Evolutionary conservation across 2,888 invertebrate genomes (phyloP), one percentile per base, ranked within the genome.

Genomic region (Alsophila aescularia): DNA sequence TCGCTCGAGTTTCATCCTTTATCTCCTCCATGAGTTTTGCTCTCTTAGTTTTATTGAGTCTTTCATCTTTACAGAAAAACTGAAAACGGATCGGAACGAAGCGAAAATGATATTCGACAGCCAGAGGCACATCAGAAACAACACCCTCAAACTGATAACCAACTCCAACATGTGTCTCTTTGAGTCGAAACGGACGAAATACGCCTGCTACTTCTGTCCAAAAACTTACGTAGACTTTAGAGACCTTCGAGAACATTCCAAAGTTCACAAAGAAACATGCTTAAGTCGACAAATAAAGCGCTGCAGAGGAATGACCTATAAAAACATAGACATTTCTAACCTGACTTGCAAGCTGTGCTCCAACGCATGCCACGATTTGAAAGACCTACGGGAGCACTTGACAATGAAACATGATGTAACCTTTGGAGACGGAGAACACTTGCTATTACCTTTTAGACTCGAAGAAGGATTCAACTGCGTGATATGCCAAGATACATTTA

Each of bases 111-210:
- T 24, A 24, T 24, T 24, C 24, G 24, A 24, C 24, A 8, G 7
- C 7, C 24, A 7, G 7, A 5, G 24, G 24, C 24, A 5, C 5
- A 8, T 24, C 5, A 2, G 36, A 24, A 35, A 60, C 64, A 82
- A 85, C 62, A 76, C 85, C 0, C 36, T 81, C 0, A 80, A 79
- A 51, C 68, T 87, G 0, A 58, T 83, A 9, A 57, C 72, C 13
- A 76, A 85, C 42, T 85, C 86, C 0, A 85, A 85, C 44, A 54
- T 85, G 12, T 83, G 81, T 36, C 58, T 82, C 0, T 85, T 85
- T 59, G 75, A 69, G 3, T 82, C 83, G 0, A 52, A 77, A 2
- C 75, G 73, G 35, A 78, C 73, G 0, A 81, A 78, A 62, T 82
- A 73, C 57, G 67, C 73, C 0, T 87, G 86, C 34, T 75, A 72